Evolutionary conservation across 2,113 vertebrate genomes (phyloP).

Genomic region (Sitta europaea): DNA sequence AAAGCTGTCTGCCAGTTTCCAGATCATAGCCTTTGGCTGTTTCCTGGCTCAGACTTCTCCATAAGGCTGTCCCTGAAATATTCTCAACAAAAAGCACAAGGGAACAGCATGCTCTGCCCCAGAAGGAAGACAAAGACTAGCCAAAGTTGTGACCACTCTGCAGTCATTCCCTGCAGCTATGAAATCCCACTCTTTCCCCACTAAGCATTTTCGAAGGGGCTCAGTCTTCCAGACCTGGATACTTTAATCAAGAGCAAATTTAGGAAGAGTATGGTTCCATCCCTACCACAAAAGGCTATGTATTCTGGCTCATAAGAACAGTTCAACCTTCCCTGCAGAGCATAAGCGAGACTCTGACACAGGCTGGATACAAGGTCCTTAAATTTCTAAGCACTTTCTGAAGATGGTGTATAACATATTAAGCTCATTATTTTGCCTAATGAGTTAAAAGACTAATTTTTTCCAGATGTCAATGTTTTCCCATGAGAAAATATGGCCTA

Average conservation of each 20-base stretch:
- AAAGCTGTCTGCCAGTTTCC: not conserved
- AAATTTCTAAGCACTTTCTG: not conserved
- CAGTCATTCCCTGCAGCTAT: not conserved
- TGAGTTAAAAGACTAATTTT: not conserved
- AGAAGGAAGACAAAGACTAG: not conserved
- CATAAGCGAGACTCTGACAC: not conserved
- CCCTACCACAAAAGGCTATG: fast-evolving
- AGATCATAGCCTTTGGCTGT: not conserved
- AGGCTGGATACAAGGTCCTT: not conserved
- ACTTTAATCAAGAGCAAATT: not conserved
- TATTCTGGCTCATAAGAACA: not conserved
- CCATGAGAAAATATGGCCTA: not conserved
- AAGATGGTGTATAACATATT: not conserved
- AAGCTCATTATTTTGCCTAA: not conserved
- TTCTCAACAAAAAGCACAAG: not conserved
- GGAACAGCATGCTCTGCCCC: not conserved
- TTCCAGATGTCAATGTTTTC: not conserved
- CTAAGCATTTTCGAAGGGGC: not conserved
- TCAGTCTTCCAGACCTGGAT: not conserved
- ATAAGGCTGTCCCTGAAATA: not conserved
- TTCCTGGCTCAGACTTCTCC: not conserved
- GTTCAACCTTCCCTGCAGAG: not conserved
- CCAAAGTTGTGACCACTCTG: not conserved
- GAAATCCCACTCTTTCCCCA: not conserved
- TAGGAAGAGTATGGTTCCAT: not conserved